Evolutionary conservation across 2,888 invertebrate species (phyloP), one percentile per base, ranked within the genome.

Genomic region (Acanthosoma haemorrhoidale): DNA sequence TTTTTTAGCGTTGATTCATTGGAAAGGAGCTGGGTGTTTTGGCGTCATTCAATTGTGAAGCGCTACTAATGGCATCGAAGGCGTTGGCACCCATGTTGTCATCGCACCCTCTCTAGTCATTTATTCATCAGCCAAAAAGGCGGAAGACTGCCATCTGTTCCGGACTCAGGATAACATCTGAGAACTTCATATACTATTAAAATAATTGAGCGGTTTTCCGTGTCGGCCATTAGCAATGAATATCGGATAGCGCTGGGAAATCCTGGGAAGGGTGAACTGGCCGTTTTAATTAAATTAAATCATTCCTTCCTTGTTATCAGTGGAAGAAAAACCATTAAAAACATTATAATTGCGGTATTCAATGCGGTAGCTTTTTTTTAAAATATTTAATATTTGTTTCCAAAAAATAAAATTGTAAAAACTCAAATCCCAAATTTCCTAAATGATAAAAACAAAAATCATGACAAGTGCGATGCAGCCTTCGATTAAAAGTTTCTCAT

Each of bases 181-280:
- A 51, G 51, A 25, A n/a, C 25, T 25, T 51, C 51, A 51, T 51
- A 51, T 51, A 51, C 51, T 51, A 51, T 51, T 51, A 51, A 51
- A 51, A 51, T 51, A 51, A 51, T 51, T 51, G 51, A 51, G 51
- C 51, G 25, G 51, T 51, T 51, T 51, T 51, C 51, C 29, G 51
- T 51, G 51, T 51, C 51, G 51, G 25, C 51, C 51, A 51, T 51
- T 51, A 51, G 29, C 51, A 25, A 25, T 51, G 51, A 51, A 51
- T 51, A 51, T 51, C 51, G n/a, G 25, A 51, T 51, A 51, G 13
- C 51, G 25, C 29, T 21, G 51, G 51, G 51, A n/a, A n/a, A n/a
- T 13, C 18, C n/a, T 9, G 32, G 4, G n/a, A 16, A 18, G 16
- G 41, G 41, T 21, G 18, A 25, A 5, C 2, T 16, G 21, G 25